phyloP scores from a whole-genome alignment of 2,113 vertebrate genomes.

The Lepisosteus osseus region DNA sequence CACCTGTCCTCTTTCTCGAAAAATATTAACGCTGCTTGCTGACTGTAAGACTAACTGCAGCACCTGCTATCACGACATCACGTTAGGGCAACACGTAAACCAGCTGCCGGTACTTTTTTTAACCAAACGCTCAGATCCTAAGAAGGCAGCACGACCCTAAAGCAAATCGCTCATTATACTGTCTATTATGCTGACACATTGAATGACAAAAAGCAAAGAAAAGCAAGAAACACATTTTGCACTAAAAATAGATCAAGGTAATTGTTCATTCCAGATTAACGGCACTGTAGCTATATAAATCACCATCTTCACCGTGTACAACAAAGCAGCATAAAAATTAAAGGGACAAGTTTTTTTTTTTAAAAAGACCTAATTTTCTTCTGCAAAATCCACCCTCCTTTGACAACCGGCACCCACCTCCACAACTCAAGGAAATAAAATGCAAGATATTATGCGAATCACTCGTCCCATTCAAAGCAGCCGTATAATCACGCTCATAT shows the following conservation, averaged over 20 bases:
- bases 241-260: slow-evolving; percentile 70
- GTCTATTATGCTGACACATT: background rate
- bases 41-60: too few species aligned
- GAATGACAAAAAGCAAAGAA: too few species aligned
- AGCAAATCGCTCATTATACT: background rate
- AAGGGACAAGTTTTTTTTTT: slow-evolving; percentile 51
- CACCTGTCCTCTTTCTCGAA: background rate
- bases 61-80: slow-evolving; percentile 15
- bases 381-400: slow-evolving; percentile 1
- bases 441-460: slow-evolving; percentile 22
- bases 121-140: background rate
- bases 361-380: slow-evolving; percentile 7
- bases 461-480: slow-evolving; percentile 23
- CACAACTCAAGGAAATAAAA: slow-evolving; percentile 14
- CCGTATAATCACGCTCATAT: background rate
- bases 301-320: slow-evolving; percentile 14
- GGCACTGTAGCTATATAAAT: slow-evolving; percentile 43
- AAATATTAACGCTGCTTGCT: too few species aligned
- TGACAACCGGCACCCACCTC: background rate
- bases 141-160: background rate
- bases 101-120: background rate
- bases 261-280: slow-evolving; percentile 65
- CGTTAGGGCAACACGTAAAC: background rate
- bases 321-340: too few species aligned
- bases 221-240: background rate